Percentiles rank a stretch among this genome's conserved stretches.
Conservation (phyloP, 1,140 invertebrate genomes). For the Listronotus bonariensis region DNA sequence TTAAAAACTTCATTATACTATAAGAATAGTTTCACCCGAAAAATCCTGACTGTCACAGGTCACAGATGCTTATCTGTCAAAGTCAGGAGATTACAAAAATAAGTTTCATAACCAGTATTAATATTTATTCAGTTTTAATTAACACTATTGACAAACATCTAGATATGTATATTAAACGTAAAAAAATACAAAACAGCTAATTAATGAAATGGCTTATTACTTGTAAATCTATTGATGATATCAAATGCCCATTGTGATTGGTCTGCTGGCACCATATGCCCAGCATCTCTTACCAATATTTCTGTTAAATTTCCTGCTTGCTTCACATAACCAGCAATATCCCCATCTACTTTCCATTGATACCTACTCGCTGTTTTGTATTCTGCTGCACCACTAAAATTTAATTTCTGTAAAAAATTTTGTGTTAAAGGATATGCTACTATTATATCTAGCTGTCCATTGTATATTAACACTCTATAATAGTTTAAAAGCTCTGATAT, state of each 20-base stretch:
- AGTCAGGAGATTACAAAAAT: too few relatives aligned
- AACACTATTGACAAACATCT: slow-evolving; percentile 42
- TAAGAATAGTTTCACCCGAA: too few relatives aligned
- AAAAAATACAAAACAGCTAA: too few relatives aligned
- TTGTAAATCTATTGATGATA: slow-evolving; percentile 75
- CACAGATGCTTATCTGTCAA: too few relatives aligned
- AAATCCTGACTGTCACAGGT: too few relatives aligned
- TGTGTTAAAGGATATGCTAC: slow-evolving; percentile 79
- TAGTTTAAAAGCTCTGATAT: slow-evolving; percentile 69
- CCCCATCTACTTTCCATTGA: slow-evolving; percentile 65
- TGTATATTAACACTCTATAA: slow-evolving; percentile 76
- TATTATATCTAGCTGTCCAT: slow-evolving; percentile 85
- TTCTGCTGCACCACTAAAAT: slow-evolving; percentile 65
- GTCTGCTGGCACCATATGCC: slow-evolving; percentile 73
- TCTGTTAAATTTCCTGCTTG: slow-evolving; percentile 73
- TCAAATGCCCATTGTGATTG: slow-evolving; percentile 76
- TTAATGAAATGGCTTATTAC: slow-evolving; percentile 52
- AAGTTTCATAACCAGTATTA: neutral
- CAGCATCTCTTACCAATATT: slow-evolving; percentile 72
- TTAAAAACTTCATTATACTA: too few relatives aligned
- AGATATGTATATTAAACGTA: neutral
- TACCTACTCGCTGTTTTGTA: slow-evolving; percentile 65
- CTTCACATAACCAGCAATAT: slow-evolving; percentile 76
- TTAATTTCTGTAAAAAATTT: slow-evolving; percentile 68
- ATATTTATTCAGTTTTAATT: slow-evolving; percentile 58